Conservation (phyloP, 2,113 vertebrate species). For the Ceyx melanurus region DNA sequence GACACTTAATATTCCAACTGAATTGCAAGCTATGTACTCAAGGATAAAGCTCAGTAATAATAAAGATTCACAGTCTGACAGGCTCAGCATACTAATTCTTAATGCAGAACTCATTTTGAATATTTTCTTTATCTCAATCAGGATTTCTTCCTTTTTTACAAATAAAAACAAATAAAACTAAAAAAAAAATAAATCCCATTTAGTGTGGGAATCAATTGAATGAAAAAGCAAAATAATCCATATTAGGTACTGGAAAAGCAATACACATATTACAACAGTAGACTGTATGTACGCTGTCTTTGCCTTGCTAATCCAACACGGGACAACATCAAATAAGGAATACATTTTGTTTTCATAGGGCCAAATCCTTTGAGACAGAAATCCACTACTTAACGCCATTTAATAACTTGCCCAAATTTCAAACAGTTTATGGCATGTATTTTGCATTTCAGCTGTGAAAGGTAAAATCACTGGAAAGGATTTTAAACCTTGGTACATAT, state of each 20-base stretch:
- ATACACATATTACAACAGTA: background rate
- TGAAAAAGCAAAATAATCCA: background rate
- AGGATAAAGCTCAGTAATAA: conserved; percentile 69
- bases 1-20: conserved; percentile 77
- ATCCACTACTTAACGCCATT: background rate
- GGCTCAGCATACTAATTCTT: conserved; percentile 60
- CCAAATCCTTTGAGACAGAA: background rate
- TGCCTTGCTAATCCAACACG: background rate
- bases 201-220: background rate
- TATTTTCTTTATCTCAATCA: background rate
- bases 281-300: background rate
- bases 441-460: background rate
- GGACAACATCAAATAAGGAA: background rate
- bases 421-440: background rate
- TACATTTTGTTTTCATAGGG: background rate
- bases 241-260: background rate
- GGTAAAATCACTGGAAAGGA: background rate
- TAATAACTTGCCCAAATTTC: background rate
- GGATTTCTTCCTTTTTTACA: background rate
- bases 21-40: conserved; percentile 58
- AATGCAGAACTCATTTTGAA: conserved; percentile 12
- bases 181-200: background rate
- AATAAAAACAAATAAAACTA: background rate
- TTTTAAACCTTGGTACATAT: fast-evolving
- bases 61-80: conserved; percentile 52